Percentiles rank a stretch among this genome's conserved stretches.
Evolutionary conservation across 2,113 vertebrate species (phyloP).

Genomic region (Gymnarchus niloticus): DNA sequence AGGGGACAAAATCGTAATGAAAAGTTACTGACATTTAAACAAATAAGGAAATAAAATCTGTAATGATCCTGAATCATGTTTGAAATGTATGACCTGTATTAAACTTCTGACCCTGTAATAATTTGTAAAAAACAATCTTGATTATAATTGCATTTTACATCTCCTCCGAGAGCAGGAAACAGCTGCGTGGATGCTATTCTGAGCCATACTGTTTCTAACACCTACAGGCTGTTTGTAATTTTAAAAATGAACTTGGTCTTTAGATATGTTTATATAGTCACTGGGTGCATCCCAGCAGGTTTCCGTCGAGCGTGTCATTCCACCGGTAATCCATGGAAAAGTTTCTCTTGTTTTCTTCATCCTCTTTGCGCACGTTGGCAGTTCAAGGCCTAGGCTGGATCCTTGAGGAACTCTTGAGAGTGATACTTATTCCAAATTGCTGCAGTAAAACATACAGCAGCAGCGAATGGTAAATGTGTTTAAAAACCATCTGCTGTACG

Average conservation of each 20-base stretch:
- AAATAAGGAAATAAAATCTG: neutral
- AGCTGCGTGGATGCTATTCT: neutral
- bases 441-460: neutral
- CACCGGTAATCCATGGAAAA: neutral
- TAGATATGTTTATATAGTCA: neutral
- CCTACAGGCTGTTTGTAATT: neutral
- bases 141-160: constrained; percentile 1
- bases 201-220: neutral
- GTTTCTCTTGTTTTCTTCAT: neutral
- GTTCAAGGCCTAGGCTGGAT: neutral
- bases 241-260: constrained; percentile 1
- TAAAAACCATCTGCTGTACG: neutral
- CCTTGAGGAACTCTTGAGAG: neutral
- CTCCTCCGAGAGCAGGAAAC: neutral
- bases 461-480: neutral
- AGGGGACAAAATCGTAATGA: neutral
- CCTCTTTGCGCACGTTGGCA: neutral
- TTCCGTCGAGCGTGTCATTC: neutral
- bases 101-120: constrained; percentile 12
- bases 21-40: neutral
- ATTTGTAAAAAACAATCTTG: neutral
- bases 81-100: constrained; percentile 5
- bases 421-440: neutral
- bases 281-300: neutral
- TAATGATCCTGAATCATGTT: neutral